Percentiles rank a stretch among this genome's conserved stretches.
Conservation (phyloP, 2,797 vertebrate genomes). For the Champsocephalus esox region DNA sequence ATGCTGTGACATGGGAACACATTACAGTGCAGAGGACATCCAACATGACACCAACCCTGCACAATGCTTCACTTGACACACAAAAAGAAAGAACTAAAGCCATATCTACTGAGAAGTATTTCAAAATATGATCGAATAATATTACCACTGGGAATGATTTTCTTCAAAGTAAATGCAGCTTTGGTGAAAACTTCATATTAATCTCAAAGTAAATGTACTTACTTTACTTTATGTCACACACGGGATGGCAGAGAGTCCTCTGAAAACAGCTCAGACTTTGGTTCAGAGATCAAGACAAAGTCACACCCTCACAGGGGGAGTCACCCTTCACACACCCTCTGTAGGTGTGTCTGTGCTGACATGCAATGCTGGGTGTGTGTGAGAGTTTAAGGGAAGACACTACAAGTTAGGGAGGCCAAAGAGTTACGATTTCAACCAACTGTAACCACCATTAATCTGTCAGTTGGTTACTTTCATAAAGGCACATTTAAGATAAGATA, state of each 20-base stretch:
- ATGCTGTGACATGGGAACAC: background rate
- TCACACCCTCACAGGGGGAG: constrained; percentile 39
- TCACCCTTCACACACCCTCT: constrained; percentile 15
- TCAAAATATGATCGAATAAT: background rate
- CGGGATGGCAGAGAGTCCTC: constrained; percentile 36
- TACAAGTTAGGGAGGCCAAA: no score
- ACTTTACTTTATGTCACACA: constrained; percentile 41
- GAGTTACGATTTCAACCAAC: no score
- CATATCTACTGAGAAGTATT: background rate
- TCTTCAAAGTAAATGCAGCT: background rate
- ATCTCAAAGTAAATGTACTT: constrained; percentile 46
- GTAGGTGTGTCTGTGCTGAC: constrained; percentile 34
- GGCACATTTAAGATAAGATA: no score
- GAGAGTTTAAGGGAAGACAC: no score
- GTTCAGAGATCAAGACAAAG: constrained; percentile 32
- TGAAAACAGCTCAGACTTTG: constrained; percentile 35
- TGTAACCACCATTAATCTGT: no score
- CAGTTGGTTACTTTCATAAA: no score
- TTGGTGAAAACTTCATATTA: background rate
- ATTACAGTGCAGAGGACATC: background rate
- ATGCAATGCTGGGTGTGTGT: background rate
- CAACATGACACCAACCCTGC: fast-evolving
- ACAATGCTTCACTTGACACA: background rate
- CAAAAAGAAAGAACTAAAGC: background rate
- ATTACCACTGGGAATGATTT: background rate